Evolutionary conservation across 2,113 vertebrate species (phyloP).

Genomic region (Lophius piscatorius): DNA sequence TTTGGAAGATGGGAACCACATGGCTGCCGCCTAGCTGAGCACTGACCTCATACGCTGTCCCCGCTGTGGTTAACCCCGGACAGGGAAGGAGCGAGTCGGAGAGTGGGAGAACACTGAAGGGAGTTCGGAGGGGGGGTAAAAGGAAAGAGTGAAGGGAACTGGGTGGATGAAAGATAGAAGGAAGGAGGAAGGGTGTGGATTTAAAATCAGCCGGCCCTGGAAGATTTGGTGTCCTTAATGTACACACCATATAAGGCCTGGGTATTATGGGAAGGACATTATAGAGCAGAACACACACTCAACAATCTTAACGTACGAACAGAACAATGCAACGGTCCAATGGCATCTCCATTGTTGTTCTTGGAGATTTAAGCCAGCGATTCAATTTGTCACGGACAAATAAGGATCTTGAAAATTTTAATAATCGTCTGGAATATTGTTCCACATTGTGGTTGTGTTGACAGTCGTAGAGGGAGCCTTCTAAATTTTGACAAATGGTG

Average conservation of each 20-base stretch:
- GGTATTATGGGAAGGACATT: constrained; percentile 1
- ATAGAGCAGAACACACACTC: neutral
- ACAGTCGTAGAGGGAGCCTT: no score
- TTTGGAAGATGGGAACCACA: constrained; percentile 83
- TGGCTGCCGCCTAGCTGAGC: constrained; percentile 66
- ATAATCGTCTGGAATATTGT: no score
- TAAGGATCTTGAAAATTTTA: no score
- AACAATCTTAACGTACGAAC: no score
- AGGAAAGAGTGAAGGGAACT: neutral
- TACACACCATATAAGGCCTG: no score
- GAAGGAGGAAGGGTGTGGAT: constrained; percentile 29
- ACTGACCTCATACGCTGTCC: constrained; percentile 79
- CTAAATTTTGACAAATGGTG: no score
- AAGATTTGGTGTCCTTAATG: constrained; percentile 4
- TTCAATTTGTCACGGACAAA: no score
- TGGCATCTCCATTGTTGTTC: no score
- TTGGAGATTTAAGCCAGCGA: no score
- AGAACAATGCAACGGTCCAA: no score
- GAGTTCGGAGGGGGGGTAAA: neutral
- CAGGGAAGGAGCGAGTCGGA: constrained; percentile 35
- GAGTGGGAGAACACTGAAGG: constrained; percentile 6
- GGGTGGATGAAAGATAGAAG: constrained; percentile 14
- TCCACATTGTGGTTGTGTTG: no score
- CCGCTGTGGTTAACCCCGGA: constrained; percentile 74
- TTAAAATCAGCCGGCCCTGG: constrained; percentile 28